A percentile compares a stretch with the other conserved stretches of the same genome.
Conservation (phyloP, 1,140 invertebrate genomes). For the Sitobion miscanthi region DNA sequence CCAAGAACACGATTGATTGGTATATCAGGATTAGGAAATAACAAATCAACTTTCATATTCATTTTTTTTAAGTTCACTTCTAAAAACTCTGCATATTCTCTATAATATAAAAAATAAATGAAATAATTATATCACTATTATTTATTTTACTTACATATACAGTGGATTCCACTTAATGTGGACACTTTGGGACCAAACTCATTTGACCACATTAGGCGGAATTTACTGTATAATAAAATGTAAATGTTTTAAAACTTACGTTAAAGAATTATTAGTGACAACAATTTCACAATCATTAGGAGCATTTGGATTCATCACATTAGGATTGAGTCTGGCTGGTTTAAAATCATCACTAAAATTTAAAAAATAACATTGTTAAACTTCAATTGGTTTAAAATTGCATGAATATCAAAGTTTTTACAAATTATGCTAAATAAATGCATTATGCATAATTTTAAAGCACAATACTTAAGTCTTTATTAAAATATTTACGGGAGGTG, state of each 20-base stretch:
- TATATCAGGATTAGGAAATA: conserved; percentile 89
- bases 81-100: conserved; percentile 88
- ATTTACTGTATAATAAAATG: neutral
- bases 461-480: neutral
- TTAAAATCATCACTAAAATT: conserved; percentile 47
- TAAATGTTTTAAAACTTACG: conserved; percentile 68
- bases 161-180: no score
- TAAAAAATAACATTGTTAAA: neutral
- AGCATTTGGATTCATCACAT: conserved; percentile 64
- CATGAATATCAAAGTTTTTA: neutral
- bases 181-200: no score
- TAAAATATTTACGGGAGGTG: neutral
- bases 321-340: conserved; percentile 60
- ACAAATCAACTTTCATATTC: conserved; percentile 81
- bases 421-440: neutral
- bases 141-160: neutral
- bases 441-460: neutral
- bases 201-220: no score
- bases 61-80: conserved; percentile 81
- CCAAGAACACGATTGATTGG: conserved; percentile 83
- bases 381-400: neutral
- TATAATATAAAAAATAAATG: conserved; percentile 62
- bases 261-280: conserved; percentile 78
- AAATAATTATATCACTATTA: neutral
- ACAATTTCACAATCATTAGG: conserved; percentile 88